A percentile compares a stretch with the other conserved stretches of the same genome.
phyloP scores from a whole-genome alignment of 2,888 invertebrate genomes.

The Tortrix viridana region DNA sequence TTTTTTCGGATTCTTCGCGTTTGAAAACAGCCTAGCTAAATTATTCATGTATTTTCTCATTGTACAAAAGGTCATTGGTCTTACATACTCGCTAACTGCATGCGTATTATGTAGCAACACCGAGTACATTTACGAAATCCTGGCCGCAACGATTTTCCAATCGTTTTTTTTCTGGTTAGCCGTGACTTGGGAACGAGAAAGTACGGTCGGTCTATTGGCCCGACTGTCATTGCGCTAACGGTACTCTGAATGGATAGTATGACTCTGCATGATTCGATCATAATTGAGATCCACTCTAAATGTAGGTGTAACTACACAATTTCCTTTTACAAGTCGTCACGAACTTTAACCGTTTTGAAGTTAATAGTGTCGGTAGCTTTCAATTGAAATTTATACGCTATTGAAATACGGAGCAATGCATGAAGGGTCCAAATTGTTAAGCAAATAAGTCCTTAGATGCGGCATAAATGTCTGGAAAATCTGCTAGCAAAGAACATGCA shows the following conservation, averaged over 20 bases:
- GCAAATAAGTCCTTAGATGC: background rate
- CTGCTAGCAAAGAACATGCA: no score
- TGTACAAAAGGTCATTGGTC: slow-evolving; percentile 23
- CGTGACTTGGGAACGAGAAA: slow-evolving; percentile 37
- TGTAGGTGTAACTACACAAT: slow-evolving; percentile 52
- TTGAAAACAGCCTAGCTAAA: slow-evolving; percentile 13
- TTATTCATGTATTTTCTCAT: slow-evolving; percentile 29
- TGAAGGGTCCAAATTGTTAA: background rate
- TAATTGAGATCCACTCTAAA: slow-evolving; percentile 67
- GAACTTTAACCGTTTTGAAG: slow-evolving; percentile 33
- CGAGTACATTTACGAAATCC: slow-evolving; percentile 15
- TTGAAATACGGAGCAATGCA: slow-evolving; percentile 7
- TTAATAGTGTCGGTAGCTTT: slow-evolving; percentile 37
- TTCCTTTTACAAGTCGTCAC: slow-evolving; percentile 47
- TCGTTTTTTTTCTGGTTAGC: slow-evolving; percentile 26
- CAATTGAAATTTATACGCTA: slow-evolving; percentile 37
- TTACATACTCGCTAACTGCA: slow-evolving; percentile 2
- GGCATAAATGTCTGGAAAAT: no score
- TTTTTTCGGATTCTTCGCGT: slow-evolving; percentile 24
- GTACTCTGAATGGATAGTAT: slow-evolving; percentile 70
- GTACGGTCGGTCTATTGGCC: slow-evolving; percentile 34
- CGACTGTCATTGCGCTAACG: slow-evolving; percentile 73
- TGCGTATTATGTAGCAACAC: slow-evolving; percentile 23
- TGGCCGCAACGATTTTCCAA: slow-evolving; percentile 23
- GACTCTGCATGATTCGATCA: slow-evolving; percentile 75